phyloP scores from a whole-genome alignment of 1,140 invertebrate species.

The Apis laboriosa region DNA sequence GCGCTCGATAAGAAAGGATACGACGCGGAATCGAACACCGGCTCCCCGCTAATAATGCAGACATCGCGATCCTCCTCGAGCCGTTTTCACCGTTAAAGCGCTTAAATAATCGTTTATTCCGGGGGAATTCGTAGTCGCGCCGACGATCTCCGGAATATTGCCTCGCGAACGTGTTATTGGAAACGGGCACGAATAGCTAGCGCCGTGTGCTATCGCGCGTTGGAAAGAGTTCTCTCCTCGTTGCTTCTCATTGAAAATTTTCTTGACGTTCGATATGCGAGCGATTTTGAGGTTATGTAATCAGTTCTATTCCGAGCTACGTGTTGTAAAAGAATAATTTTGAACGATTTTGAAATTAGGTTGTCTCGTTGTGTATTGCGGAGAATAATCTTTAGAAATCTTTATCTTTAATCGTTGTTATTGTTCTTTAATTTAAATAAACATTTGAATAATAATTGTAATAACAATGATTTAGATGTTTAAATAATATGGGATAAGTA shows the following conservation, averaged over 20 bases:
- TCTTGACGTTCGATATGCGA: background rate
- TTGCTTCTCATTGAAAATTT: background rate
- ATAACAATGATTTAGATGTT: too few relatives aligned
- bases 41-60: slow-evolving; percentile 44
- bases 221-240: background rate
- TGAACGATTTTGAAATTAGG: too few relatives aligned
- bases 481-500: too few relatives aligned
- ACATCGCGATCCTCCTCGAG: slow-evolving; percentile 27
- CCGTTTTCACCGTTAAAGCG: slow-evolving; percentile 38
- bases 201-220: background rate
- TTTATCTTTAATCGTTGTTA: too few relatives aligned
- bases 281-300: background rate
- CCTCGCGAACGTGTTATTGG: slow-evolving; percentile 43
- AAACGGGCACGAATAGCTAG: slow-evolving; percentile 25
- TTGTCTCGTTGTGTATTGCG: too few relatives aligned
- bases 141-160: slow-evolving; percentile 33
- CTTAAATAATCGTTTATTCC: slow-evolving; percentile 47
- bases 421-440: too few relatives aligned
- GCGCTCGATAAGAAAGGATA: slow-evolving; percentile 45
- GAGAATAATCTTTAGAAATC: too few relatives aligned
- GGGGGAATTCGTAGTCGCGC: slow-evolving; percentile 14
- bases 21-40: background rate
- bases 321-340: too few relatives aligned
- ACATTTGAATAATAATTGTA: too few relatives aligned
- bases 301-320: too few relatives aligned